phyloP scores from a whole-genome alignment of 2,113 vertebrate species.

The Hypocryptadius cinnamomeus region DNA sequence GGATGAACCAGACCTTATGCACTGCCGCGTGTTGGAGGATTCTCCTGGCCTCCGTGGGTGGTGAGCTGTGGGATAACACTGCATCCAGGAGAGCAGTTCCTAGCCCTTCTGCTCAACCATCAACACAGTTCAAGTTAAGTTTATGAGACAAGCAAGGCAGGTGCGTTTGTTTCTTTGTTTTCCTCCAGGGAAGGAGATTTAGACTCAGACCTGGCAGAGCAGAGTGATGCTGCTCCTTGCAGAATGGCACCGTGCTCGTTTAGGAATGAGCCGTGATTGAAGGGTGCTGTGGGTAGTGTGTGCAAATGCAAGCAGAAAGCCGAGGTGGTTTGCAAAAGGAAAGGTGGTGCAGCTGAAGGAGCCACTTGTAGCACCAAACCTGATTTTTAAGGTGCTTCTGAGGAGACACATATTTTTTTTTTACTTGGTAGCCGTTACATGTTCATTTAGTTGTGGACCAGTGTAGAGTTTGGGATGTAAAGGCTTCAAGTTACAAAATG shows the following conservation, averaged over 20 bases:
- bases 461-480: background rate
- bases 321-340: background rate
- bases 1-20: background rate
- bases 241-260: rapidly evolving
- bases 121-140: rapidly evolving
- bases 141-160: background rate
- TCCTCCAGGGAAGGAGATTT: background rate
- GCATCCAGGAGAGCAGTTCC: background rate
- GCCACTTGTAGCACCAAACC: background rate
- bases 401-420: background rate
- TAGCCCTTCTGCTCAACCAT: background rate
- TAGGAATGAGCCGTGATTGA: rapidly evolving
- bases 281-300: background rate
- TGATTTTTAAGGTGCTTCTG: background rate
- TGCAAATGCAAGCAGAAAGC: background rate
- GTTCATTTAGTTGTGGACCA: background rate
- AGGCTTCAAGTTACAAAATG: background rate
- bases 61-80: background rate
- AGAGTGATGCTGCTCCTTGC: rapidly evolving
- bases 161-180: rapidly evolving
- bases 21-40: rapidly evolving
- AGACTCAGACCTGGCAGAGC: background rate
- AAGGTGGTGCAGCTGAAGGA: background rate
- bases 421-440: background rate
- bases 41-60: rapidly evolving